These are phyloP conservation scores for Caenorhabditis imperialis DNA, from an alignment of 2,888 invertebrate genomes.

Conservation along the genomic window DNA sequence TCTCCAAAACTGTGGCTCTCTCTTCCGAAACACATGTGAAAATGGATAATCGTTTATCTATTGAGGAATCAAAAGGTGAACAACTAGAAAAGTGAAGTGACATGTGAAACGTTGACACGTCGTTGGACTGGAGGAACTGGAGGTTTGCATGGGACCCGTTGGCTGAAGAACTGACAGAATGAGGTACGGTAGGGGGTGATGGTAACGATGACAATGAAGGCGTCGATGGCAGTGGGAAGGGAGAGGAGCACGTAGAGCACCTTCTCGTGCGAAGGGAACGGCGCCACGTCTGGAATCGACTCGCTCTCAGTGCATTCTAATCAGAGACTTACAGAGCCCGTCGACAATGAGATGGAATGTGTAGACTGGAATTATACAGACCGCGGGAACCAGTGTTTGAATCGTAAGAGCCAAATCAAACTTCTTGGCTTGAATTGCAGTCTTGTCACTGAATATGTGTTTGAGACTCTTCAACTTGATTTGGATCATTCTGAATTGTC, in stretches of 20 bases:
- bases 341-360: slow-evolving; percentile 14
- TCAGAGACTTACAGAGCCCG: slow-evolving; percentile 1
- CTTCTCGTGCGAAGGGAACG: slow-evolving; percentile 13
- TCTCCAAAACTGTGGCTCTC: slow-evolving; percentile 28
- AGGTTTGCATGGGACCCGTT: not conserved
- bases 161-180: slow-evolving; percentile 4
- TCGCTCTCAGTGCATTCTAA: no score
- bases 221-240: slow-evolving; percentile 36
- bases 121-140: not conserved
- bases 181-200: slow-evolving; percentile 20
- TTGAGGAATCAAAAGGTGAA: not conserved
- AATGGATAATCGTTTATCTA: not conserved
- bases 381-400: slow-evolving; percentile 27
- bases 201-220: slow-evolving; percentile 38
- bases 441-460: slow-evolving; percentile 37
- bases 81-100: slow-evolving; percentile 14
- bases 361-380: slow-evolving; percentile 34
- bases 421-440: slow-evolving; percentile 24
- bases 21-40: slow-evolving; percentile 1
- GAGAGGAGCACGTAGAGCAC: slow-evolving; percentile 33
- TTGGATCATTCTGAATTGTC: slow-evolving; percentile 25
- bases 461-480: slow-evolving; percentile 31
- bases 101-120: slow-evolving; percentile 9
- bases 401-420: slow-evolving; percentile 37
- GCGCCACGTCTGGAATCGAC: slow-evolving; percentile 5